A percentile compares a stretch with the other conserved stretches of the same genome.
Evolutionary conservation across 2,797 vertebrate species (phyloP).

Genomic region (Perodicticus potto): DNA sequence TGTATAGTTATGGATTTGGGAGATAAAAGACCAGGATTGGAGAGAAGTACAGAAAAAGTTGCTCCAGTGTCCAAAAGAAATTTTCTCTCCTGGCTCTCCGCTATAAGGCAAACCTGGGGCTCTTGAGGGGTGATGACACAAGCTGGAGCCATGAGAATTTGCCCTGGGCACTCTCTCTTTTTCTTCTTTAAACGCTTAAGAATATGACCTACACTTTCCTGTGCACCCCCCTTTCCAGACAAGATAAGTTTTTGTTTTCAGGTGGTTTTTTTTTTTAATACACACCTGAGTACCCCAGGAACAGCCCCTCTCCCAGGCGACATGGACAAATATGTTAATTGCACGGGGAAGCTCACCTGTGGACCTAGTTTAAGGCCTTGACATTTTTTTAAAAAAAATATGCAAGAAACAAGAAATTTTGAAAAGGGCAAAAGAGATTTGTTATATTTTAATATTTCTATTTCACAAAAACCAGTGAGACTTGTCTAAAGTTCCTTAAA

Average conservation of each 20-base stretch:
- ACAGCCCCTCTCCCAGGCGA: rapidly evolving
- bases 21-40: too few relatives aligned
- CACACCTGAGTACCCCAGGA: rapidly evolving
- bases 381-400: not conserved
- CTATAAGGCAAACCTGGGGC: too few relatives aligned
- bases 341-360: rapidly evolving
- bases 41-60: too few relatives aligned
- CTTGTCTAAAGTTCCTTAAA: not conserved
- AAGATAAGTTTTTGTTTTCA: rapidly evolving
- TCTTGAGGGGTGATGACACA: too few relatives aligned
- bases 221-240: rapidly evolving
- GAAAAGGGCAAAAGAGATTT: conserved; percentile 66
- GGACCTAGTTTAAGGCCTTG: rapidly evolving
- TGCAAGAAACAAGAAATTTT: conserved; percentile 29
- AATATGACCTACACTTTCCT: rapidly evolving
- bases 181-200: not conserved
- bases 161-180: too few relatives aligned
- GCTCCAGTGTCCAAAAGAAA: too few relatives aligned
- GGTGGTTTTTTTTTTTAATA: not conserved
- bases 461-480: not conserved
- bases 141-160: too few relatives aligned
- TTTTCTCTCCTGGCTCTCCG: too few relatives aligned
- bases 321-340: rapidly evolving
- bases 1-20: too few relatives aligned
- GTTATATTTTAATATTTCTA: not conserved